These are phyloP conservation scores for Piprites chloris DNA, from an alignment of 2,113 vertebrate species.

Conservation along the genomic window DNA sequence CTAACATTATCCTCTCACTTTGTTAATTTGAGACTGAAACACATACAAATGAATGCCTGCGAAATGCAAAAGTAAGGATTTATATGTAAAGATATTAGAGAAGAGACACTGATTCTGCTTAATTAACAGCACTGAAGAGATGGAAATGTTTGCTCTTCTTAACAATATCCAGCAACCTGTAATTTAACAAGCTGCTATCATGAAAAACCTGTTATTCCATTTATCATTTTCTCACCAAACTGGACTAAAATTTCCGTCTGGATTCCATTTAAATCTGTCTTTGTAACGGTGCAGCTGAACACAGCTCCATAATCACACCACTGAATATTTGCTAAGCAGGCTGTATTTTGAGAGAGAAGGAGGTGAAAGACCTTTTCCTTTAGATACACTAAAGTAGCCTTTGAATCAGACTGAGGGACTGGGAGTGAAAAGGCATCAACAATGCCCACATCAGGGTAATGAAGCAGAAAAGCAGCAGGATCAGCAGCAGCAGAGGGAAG, in stretches of 20 bases:
- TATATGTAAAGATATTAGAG: background rate
- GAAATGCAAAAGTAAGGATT: slow-evolving; percentile 40
- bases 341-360: background rate
- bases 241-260: slow-evolving; percentile 10
- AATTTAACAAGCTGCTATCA: slow-evolving; percentile 22
- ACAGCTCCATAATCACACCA: background rate
- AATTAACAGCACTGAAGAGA: slow-evolving; percentile 31
- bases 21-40: background rate
- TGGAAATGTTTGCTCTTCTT: background rate
- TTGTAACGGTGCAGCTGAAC: background rate
- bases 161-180: background rate
- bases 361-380: slow-evolving; percentile 13
- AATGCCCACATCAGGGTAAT: slow-evolving; percentile 47
- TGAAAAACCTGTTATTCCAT: slow-evolving; percentile 21
- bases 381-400: slow-evolving; percentile 3
- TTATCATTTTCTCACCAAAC: slow-evolving; percentile 26
- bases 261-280: slow-evolving; percentile 45
- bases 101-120: slow-evolving; percentile 15
- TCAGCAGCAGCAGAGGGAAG: slow-evolving; percentile 9
- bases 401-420: slow-evolving; percentile 7
- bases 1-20: background rate
- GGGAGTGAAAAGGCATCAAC: slow-evolving; percentile 33
- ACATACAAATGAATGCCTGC: background rate
- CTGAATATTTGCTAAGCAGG: background rate
- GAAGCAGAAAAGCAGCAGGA: slow-evolving; percentile 60